Percentiles rank a stretch among this genome's conserved stretches.
These are phyloP conservation scores for Lycopodina hypogea DNA, from an alignment of 37 sponge, comb jelly and placozoan species.

Conservation along the genomic window DNA sequence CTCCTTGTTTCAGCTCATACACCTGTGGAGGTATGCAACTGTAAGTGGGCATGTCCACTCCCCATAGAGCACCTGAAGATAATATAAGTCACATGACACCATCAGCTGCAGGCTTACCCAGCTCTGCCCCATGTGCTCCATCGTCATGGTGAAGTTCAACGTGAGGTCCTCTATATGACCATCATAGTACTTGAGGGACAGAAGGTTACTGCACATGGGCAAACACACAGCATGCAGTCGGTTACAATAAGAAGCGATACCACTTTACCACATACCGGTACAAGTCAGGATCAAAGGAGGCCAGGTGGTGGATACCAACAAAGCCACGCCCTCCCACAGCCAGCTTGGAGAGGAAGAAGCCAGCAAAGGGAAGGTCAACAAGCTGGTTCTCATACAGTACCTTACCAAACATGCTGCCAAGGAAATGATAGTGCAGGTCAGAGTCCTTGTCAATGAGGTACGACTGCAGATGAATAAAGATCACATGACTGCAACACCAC, in stretches of 20 bases:
- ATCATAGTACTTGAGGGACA: conserved; percentile 85
- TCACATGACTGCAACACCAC: background rate
- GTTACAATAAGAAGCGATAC: background rate
- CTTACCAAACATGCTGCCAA: conserved; percentile 89
- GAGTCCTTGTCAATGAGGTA: conserved; percentile 63
- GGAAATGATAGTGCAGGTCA: conserved; percentile 73
- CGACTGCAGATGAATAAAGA: conserved; percentile 22
- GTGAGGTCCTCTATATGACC: conserved; percentile 69
- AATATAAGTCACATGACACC: background rate
- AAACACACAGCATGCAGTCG: background rate
- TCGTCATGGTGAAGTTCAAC: conserved; percentile 79
- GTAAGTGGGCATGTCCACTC: background rate
- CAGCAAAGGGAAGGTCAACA: conserved; percentile 88
- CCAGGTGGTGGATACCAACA: conserved; percentile 75
- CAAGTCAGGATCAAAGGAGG: conserved; percentile 88
- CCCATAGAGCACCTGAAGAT: background rate
- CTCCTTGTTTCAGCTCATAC: conserved; percentile 76
- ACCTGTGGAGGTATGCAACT: conserved; percentile 17
- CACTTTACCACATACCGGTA: conserved; percentile 47
- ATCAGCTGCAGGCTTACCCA: conserved; percentile 16
- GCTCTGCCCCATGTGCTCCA: conserved; percentile 51
- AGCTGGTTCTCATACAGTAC: conserved; percentile 78
- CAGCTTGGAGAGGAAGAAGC: conserved; percentile 85
- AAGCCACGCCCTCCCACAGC: conserved; percentile 49
- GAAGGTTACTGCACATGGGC: conserved; percentile 34